These are phyloP conservation scores for Trisateles emortualis DNA, from an alignment of 2,888 invertebrate species.

Conservation along the genomic window DNA sequence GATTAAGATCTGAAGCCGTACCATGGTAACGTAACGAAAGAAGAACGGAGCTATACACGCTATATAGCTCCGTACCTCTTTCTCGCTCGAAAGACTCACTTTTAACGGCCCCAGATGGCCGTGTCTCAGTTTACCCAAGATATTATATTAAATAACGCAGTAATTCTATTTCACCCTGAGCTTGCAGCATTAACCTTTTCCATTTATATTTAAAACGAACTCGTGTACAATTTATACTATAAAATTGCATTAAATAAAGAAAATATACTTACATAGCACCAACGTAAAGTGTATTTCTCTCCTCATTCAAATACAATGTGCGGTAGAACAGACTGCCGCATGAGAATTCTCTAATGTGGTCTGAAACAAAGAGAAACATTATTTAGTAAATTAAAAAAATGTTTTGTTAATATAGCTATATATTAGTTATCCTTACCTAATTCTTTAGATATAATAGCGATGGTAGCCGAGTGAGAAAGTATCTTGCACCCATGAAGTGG, in stretches of 20 bases:
- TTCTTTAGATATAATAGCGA: no score
- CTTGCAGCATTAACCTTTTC: conserved; percentile 24
- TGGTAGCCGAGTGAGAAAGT: no score
- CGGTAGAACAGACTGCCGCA: conserved; percentile 88
- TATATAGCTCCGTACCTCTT: no score
- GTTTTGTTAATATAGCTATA: no score
- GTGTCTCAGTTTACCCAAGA: no score
- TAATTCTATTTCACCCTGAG: conserved; percentile 9
- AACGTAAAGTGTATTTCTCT: conserved; percentile 87
- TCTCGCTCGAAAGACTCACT: no score
- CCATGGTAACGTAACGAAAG: no score
- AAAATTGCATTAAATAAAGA: conserved; percentile 35
- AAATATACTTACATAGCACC: conserved; percentile 88
- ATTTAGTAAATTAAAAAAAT: conserved; percentile 8
- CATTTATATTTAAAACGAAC: conserved; percentile 36
- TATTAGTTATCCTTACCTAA: no score
- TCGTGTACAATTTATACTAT: conserved; percentile 40
- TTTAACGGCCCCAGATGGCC: no score
- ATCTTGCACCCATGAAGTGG: no score
- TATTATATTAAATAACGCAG: conserved; percentile 10
- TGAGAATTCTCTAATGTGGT: conserved; percentile 88
- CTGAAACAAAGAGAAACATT: conserved; percentile 71
- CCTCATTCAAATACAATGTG: conserved; percentile 87
- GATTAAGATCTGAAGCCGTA: no score
- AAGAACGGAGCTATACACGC: no score